Evolutionary conservation across 2,888 invertebrate genomes (phyloP).

Genomic region (Hanleya hanleyi): DNA sequence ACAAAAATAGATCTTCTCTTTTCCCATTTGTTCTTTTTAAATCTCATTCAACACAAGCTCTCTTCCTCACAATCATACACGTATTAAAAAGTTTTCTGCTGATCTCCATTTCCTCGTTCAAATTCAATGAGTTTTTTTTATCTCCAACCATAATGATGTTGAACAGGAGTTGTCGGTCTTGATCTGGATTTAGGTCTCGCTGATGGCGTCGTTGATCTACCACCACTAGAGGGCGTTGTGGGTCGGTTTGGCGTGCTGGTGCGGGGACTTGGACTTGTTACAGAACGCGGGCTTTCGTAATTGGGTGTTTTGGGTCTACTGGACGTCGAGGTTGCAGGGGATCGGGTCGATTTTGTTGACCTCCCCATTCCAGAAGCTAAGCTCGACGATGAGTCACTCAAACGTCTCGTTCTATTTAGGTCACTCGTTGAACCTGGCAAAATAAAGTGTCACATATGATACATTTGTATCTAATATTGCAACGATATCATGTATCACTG

Average conservation of each 20-base stretch:
- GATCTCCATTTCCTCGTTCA: too few species aligned
- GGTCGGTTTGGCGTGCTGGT: not conserved
- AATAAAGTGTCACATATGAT: not conserved
- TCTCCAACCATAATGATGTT: slow-evolving; percentile 9
- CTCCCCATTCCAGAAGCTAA: slow-evolving; percentile 36
- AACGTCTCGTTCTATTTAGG: slow-evolving; percentile 54
- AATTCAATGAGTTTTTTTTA: too few species aligned
- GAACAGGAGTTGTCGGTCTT: slow-evolving; percentile 4
- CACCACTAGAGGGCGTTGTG: not conserved
- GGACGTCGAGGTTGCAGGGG: not conserved
- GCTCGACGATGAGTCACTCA: slow-evolving; percentile 60
- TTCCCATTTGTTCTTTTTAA: too few species aligned
- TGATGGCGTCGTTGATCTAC: not conserved
- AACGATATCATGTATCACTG: too few species aligned
- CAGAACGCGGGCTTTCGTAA: not conserved
- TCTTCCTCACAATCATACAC: too few species aligned
- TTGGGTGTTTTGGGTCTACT: not conserved
- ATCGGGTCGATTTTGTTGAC: not conserved
- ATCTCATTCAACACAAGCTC: too few species aligned
- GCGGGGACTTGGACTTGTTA: not conserved
- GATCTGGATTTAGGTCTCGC: not conserved
- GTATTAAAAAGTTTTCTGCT: too few species aligned
- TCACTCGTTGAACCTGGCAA: slow-evolving; percentile 61
- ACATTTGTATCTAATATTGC: not conserved
- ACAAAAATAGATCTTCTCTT: too few species aligned